Base-by-base conservation (phyloP, 2,113 vertebrate genomes). In the Phodopus roborovskii region DNA sequence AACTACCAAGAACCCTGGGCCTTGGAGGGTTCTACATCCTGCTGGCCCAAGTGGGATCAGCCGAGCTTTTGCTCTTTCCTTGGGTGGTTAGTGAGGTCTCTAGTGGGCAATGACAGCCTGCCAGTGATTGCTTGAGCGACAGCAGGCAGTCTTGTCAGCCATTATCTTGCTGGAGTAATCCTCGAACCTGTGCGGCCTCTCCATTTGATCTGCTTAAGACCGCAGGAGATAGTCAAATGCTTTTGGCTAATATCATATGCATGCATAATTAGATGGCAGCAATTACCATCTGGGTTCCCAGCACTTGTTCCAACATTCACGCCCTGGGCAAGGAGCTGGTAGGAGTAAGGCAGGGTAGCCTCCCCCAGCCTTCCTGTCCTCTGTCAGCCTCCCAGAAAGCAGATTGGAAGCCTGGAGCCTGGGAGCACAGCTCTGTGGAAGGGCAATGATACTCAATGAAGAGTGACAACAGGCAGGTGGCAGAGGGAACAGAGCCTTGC, bases 211-310 rank as follows among this genome's bases (percentile, higher is more conserved):
- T 79, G 97, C 97, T 78, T 79, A 3, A 83, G 92, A 96, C 78
- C 36, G 71, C 97, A 97, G 85, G 96, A 42, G 92, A 94, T 70
- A 96, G 77, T 88, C 97, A 85, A 97, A 96, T 96, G 79, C 90
- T 98, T 96, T 94, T 97, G 98, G 98, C 98, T 93, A 42, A 84
- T 97, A 95, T 83, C 79, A 17, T 78, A 97, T 88, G 98, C 97
- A 88, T 0, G 87, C 88, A 95, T 95, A 56, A 96, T 97, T 90
- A 96, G 97, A 77, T 97, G 95, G 97, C 96, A 97, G 24, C 91
- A 36, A 77, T 16, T 71, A 91, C 98, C 98, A 98, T 97, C 98
- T 98, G 98, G 98, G 98, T 96, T 97, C 82, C 90, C 90, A 97
- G 64, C 71, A 62, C 85, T 95, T 95, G 95, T 97, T 98, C 96